These are phyloP conservation scores for Ormia ochracea DNA, from an alignment of 2,888 invertebrate species.

Conservation along the genomic window DNA sequence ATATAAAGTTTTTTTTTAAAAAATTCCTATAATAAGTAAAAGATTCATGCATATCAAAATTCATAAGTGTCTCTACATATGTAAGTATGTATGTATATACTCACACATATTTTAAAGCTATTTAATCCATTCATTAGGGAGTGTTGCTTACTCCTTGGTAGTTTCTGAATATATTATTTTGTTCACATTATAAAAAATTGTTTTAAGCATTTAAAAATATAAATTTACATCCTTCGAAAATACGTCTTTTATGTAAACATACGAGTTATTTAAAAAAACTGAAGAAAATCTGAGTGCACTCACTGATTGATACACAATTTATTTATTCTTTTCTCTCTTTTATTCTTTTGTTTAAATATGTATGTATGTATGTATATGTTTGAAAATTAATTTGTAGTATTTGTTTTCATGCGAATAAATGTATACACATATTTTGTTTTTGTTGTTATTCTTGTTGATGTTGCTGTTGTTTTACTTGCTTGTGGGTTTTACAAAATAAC, in stretches of 20 bases:
- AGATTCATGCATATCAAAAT: background rate
- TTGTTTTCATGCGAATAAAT: background rate
- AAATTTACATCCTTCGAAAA: no score
- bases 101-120: conserved; percentile 8
- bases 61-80: background rate
- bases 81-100: background rate
- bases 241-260: no score
- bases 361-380: no score
- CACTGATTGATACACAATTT: conserved; percentile 29
- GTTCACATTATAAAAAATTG: background rate
- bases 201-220: background rate
- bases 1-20: no score
- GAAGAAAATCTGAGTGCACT: background rate
- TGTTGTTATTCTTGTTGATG: background rate
- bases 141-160: background rate
- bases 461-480: background rate
- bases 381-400: background rate
- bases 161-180: background rate
- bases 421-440: background rate
- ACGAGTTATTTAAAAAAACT: background rate
- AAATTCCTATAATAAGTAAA: no score
- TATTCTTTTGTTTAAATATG: conserved; percentile 1
- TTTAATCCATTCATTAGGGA: conserved; percentile 3
- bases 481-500: conserved; percentile 1
- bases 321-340: background rate